Percentiles rank a stretch among this genome's conserved stretches.
Evolutionary conservation across 1,140 invertebrate genomes (phyloP).

Genomic region (Atta colombica): DNA sequence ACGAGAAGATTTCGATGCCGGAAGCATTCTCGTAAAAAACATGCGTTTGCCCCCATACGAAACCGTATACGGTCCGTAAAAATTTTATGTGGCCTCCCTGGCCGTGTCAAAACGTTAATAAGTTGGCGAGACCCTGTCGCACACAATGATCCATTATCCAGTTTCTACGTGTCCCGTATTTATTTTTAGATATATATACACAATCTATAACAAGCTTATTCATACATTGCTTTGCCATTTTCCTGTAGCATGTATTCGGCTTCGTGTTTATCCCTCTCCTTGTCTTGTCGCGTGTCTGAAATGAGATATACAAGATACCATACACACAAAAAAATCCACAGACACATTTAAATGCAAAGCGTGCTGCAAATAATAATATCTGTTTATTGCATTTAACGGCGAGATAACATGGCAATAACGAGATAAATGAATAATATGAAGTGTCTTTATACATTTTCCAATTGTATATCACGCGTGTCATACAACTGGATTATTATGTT

Average conservation of each 20-base stretch:
- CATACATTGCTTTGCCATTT: slow-evolving; percentile 84
- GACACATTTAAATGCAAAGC: slow-evolving; percentile 40
- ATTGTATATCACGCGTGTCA: not conserved
- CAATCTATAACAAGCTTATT: slow-evolving; percentile 75
- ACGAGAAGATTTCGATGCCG: not conserved
- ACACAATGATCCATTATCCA: slow-evolving; percentile 33
- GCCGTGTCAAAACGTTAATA: slow-evolving; percentile 29
- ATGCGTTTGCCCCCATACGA: slow-evolving; percentile 25
- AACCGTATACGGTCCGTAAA: slow-evolving; percentile 30
- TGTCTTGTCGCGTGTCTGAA: slow-evolving; percentile 85
- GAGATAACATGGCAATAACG: slow-evolving; percentile 8
- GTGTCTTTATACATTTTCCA: not conserved
- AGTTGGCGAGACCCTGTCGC: slow-evolving; percentile 40
- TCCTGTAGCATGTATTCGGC: slow-evolving; percentile 83
- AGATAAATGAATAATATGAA: not conserved
- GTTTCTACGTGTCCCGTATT: slow-evolving; percentile 1
- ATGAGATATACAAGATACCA: slow-evolving; percentile 79
- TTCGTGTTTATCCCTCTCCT: slow-evolving; percentile 85
- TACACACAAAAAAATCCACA: slow-evolving; percentile 65
- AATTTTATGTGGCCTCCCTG: slow-evolving; percentile 5
- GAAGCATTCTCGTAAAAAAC: slow-evolving; percentile 28
- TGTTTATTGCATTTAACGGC: slow-evolving; percentile 18
- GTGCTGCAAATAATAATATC: slow-evolving; percentile 22
- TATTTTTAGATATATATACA: slow-evolving; percentile 46
- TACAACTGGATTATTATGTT: slow-evolving; percentile 11